Evolutionary conservation across 1,140 invertebrate genomes (phyloP).

Genomic region (Drosophila takahashii): DNA sequence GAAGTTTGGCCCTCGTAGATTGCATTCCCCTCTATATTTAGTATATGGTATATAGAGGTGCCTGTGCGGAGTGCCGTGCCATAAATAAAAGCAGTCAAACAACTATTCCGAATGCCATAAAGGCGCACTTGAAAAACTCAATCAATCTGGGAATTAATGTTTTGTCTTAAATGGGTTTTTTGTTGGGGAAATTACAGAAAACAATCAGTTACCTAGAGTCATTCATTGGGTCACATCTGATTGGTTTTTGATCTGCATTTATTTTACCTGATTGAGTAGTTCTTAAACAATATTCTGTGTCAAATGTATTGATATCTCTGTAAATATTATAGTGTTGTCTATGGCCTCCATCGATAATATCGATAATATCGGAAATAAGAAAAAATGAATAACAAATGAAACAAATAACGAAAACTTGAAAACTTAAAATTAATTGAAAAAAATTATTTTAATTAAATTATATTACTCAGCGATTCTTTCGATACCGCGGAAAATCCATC

Average conservation of each 20-base stretch:
- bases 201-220: not conserved
- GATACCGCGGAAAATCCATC: too few species aligned
- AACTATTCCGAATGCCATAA: slow-evolving; percentile 25
- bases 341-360: too few species aligned
- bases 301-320: too few species aligned
- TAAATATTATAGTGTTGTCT: too few species aligned
- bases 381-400: too few species aligned
- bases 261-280: not conserved
- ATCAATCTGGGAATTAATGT: slow-evolving; percentile 38
- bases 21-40: slow-evolving; percentile 10
- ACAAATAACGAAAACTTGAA: too few species aligned
- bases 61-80: slow-evolving; percentile 4
- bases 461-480: too few species aligned
- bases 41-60: slow-evolving; percentile 1
- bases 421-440: too few species aligned
- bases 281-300: too few species aligned
- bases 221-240: not conserved
- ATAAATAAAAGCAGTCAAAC: slow-evolving; percentile 38
- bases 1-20: slow-evolving; percentile 29
- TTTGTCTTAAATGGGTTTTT: slow-evolving; percentile 2
- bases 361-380: too few species aligned
- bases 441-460: too few species aligned
- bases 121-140: slow-evolving; percentile 27
- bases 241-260: not conserved
- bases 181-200: not conserved